Evolutionary conservation across 2,888 invertebrate genomes (phyloP).

Genomic region (Pocota personata): DNA sequence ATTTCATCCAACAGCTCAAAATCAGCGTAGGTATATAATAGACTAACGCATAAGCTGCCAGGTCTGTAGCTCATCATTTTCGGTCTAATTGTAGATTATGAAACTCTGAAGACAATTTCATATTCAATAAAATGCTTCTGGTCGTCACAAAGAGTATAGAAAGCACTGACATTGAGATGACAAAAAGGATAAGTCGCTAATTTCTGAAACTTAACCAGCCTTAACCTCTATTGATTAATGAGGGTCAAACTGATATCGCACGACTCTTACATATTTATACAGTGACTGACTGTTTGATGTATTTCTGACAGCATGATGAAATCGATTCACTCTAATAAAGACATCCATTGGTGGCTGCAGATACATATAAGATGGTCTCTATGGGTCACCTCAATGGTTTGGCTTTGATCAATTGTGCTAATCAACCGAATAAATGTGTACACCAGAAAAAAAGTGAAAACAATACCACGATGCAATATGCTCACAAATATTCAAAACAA

Average conservation of each 20-base stretch:
- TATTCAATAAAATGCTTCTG: too few species aligned
- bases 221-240: neutral
- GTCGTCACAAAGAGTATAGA: too few species aligned
- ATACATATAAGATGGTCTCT: neutral
- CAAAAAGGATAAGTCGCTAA: too few species aligned
- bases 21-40: too few species aligned
- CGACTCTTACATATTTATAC: neutral
- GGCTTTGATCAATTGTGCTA: neutral
- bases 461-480: neutral
- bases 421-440: neutral
- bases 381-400: neutral
- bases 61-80: too few species aligned
- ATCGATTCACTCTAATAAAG: neutral
- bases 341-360: too few species aligned
- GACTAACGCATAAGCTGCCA: too few species aligned
- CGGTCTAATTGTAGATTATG: too few species aligned
- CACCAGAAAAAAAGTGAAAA: neutral
- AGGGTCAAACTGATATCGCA: neutral
- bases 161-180: too few species aligned
- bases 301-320: neutral
- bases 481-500: neutral
- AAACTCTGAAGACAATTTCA: too few species aligned
- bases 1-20: too few species aligned
- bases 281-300: neutral
- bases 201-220: too few species aligned